Evolutionary conservation across 2,113 vertebrate species (phyloP), one percentile per base, ranked within the genome.

Genomic region (Bucco capensis): DNA sequence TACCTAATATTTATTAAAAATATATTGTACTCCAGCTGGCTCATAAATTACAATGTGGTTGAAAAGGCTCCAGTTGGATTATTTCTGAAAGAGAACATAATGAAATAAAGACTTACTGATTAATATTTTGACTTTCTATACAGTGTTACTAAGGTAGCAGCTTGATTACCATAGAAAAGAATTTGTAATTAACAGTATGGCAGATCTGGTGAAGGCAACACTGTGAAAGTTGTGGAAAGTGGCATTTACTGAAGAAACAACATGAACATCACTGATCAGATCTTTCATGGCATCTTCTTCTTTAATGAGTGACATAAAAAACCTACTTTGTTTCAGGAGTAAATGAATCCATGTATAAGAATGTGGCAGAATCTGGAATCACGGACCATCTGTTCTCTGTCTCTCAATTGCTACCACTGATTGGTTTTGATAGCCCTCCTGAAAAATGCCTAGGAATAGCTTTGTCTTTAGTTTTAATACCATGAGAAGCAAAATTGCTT

Each of bases 1-100:
- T 96, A 96, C 97, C 97, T 97, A 96, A 97, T 98, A 98, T 97
- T 97, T 97, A 97, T 97, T 96, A 98, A 97, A 97, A 97, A 97
- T 96, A 74, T 88, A 97, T 97, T 83, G 92, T 89, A 89, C 93
- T 97, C 90, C 90, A 92, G 96, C 96, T 92, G 96, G 90, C 92
- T 94, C 86, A 75, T 95, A 96, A 97, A 96, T 97, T 95, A 89
- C 57, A 60, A 53, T 7, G 82, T 1, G 62, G 90, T 62, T 58
- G 79, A 78, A 92, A 90, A 88, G 92, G 40, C 90, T 86, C 89
- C 87, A 38, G 90, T 46, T 79, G 95, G 92, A 85, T 90, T 76
- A 88, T 74, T 95, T 58, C 46, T 84, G 86, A 94, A 79, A 92
- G 56, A 84, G 93, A 93, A 67, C 58, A 61, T 70, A 79, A 65